Percentiles rank a stretch among this genome's conserved stretches.
These are phyloP conservation scores for Proterorhinus semilunaris DNA, from an alignment of 2,113 vertebrate species.

Conservation along the genomic window DNA sequence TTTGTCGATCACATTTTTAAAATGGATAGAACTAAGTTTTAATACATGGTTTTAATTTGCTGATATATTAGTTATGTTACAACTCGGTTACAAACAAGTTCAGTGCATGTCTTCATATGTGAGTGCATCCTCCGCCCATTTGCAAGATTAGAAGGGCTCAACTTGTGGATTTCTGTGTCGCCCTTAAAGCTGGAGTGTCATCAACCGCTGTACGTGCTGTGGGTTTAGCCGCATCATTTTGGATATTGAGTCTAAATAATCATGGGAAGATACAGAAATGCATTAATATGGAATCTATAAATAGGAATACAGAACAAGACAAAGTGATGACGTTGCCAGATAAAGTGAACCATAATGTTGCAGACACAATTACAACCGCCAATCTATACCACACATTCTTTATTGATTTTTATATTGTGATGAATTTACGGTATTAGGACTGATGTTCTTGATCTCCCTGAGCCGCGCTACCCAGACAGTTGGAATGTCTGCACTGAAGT, in stretches of 20 bases:
- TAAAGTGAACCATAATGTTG: background rate
- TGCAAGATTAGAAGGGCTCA: constrained; percentile 34
- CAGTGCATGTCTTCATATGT: constrained; percentile 34
- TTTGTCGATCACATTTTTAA: too few species aligned
- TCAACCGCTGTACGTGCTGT: constrained; percentile 35
- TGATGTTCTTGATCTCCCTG: constrained; percentile 6
- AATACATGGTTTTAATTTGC: too few species aligned
- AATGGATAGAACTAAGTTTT: too few species aligned
- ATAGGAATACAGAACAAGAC: background rate
- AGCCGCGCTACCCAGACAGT: constrained; percentile 11
- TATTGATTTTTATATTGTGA: background rate
- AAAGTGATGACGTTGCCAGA: background rate
- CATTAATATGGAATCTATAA: constrained; percentile 2
- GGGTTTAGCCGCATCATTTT: constrained; percentile 16
- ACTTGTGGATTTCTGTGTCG: constrained; percentile 34
- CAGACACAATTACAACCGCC: background rate
- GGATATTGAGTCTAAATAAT: constrained; percentile 7
- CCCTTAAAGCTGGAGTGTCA: constrained; percentile 21
- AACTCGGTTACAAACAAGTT: constrained; percentile 20
- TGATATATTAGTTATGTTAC: too few species aligned
- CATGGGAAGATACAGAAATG: background rate
- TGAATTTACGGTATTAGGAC: background rate
- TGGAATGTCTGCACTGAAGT: constrained; percentile 25
- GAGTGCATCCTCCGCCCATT: constrained; percentile 32
- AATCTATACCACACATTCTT: background rate